These are phyloP conservation scores for Dermatophagoides farinae DNA, from an alignment of 1,140 invertebrate species.

Conservation along the genomic window DNA sequence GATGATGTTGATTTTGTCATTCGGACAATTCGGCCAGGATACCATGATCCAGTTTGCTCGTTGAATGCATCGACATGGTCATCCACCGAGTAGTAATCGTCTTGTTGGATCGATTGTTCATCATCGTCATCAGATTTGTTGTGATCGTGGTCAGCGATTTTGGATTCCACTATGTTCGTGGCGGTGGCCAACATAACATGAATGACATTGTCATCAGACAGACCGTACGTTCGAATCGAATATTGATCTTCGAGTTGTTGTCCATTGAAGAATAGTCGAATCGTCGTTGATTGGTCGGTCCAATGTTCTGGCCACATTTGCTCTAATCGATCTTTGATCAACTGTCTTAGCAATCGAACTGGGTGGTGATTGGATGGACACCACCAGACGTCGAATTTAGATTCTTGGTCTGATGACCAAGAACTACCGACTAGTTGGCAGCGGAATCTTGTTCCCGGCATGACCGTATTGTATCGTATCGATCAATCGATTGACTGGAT, in stretches of 20 bases:
- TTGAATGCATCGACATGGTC: slow-evolving; percentile 47
- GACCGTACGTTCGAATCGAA: background rate
- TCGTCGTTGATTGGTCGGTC: too few species aligned
- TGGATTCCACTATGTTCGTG: background rate
- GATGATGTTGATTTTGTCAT: background rate
- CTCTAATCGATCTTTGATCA: too few species aligned
- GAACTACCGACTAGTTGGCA: too few species aligned
- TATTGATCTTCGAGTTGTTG: background rate
- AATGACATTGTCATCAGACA: background rate
- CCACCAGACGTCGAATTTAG: too few species aligned
- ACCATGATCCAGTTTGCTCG: slow-evolving; percentile 29
- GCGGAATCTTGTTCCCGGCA: too few species aligned
- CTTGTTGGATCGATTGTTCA: background rate
- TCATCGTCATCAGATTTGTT: background rate
- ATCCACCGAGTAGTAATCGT: slow-evolving; percentile 30
- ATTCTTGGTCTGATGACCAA: too few species aligned
- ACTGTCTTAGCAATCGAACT: too few species aligned
- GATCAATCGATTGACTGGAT: too few species aligned
- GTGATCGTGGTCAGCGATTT: background rate
- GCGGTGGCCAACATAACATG: background rate
- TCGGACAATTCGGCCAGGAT: slow-evolving; percentile 28
- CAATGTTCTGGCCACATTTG: too few species aligned
- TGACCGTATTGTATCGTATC: too few species aligned
- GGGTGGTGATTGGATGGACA: too few species aligned
- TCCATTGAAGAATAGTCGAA: background rate